Evolutionary conservation across 2,888 invertebrate species (phyloP).

Genomic region (Crematogaster levior): DNA sequence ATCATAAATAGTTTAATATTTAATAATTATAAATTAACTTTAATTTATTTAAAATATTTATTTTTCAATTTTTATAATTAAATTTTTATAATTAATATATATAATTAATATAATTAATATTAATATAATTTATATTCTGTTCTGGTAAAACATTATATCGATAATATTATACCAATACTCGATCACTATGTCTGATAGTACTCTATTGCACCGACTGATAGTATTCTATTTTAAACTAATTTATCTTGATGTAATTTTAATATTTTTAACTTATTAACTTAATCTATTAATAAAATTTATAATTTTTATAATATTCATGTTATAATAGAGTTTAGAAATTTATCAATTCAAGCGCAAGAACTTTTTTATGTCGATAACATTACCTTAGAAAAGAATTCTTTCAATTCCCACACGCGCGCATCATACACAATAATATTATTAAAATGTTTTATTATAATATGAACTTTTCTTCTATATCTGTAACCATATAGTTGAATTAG

Average conservation of each 20-base stretch:
- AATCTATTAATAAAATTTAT: not conserved
- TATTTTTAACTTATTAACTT: not conserved
- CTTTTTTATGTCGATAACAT: constrained; percentile 19
- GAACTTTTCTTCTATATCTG: not conserved
- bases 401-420: not conserved
- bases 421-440: not conserved
- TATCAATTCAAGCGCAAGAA: not conserved
- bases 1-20: not conserved
- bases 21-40: not conserved
- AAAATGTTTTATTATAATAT: not conserved
- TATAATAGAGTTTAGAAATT: not conserved
- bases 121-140: not conserved
- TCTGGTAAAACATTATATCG: not conserved
- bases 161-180: not conserved
- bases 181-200: not conserved
- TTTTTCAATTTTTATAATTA: not conserved
- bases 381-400: not conserved
- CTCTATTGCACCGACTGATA: not conserved
- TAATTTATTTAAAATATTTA: no score
- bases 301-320: no score
- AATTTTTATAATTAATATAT: not conserved
- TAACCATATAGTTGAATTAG: not conserved
- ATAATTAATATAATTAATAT: no score
- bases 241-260: not conserved
- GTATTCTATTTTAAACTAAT: no score